These are phyloP conservation scores for Garra rufa DNA, from an alignment of 2,113 vertebrate species.

Conservation along the genomic window DNA sequence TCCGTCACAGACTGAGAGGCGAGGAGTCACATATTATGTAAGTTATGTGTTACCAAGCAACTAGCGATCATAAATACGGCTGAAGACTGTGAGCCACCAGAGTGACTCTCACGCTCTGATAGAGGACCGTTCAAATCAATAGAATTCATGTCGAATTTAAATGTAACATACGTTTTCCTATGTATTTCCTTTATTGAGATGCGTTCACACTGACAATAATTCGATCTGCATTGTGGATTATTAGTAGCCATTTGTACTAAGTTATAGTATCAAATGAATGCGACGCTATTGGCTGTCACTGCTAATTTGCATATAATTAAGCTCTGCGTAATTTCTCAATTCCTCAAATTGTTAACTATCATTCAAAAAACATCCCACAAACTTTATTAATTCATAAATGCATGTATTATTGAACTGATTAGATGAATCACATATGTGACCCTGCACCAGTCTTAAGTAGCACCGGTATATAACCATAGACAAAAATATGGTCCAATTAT, in stretches of 20 bases:
- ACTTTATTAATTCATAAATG: too few relatives aligned
- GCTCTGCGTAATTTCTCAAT: background rate
- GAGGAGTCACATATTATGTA: conserved; percentile 53
- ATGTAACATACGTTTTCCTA: background rate
- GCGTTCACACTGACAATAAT: background rate
- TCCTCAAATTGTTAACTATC: too few relatives aligned
- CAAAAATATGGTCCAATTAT: too few relatives aligned
- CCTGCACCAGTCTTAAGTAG: too few relatives aligned
- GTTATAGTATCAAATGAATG: background rate
- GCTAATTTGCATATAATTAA: background rate
- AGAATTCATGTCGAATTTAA: background rate
- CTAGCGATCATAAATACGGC: conserved; percentile 33
- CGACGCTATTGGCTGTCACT: background rate
- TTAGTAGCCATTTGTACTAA: too few relatives aligned
- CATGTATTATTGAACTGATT: too few relatives aligned
- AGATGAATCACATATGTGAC: too few relatives aligned
- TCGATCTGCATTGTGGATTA: background rate
- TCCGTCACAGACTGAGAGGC: conserved; percentile 30
- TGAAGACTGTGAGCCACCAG: background rate
- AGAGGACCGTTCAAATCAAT: background rate
- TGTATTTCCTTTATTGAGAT: background rate
- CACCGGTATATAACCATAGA: too few relatives aligned
- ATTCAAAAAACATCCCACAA: too few relatives aligned
- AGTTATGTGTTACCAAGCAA: conserved; percentile 60
- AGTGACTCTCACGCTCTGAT: background rate